Evolutionary conservation across 2,113 vertebrate species (phyloP).

Genomic region (Halcyon senegalensis): DNA sequence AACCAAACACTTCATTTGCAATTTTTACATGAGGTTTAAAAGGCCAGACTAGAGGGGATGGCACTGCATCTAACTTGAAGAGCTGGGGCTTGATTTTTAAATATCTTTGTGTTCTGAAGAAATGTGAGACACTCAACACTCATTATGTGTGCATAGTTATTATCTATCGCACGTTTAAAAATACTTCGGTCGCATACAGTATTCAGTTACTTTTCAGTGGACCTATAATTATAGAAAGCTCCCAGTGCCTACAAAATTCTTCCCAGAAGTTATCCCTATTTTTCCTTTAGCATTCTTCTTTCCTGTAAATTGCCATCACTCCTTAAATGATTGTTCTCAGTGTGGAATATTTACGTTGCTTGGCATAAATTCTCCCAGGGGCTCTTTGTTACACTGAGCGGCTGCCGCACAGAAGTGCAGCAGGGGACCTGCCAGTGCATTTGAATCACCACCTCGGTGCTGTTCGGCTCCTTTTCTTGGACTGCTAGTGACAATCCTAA

Average conservation of each 20-base stretch:
- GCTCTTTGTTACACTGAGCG: background rate
- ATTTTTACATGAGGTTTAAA: background rate
- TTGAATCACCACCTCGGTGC: background rate
- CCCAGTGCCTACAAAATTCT: background rate
- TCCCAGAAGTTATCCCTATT: background rate
- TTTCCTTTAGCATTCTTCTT: background rate
- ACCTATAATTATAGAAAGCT: background rate
- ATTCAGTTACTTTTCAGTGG: background rate
- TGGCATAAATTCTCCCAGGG: background rate
- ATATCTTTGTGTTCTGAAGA: background rate
- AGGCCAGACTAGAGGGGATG: background rate
- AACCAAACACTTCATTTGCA: background rate
- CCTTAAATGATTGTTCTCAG: background rate
- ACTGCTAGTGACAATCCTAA: background rate
- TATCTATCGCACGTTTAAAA: background rate
- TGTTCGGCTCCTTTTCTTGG: background rate
- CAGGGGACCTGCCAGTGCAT: background rate
- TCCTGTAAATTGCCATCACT: background rate
- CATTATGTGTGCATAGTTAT: background rate
- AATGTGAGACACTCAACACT: background rate
- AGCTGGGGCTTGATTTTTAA: background rate
- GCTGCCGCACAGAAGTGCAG: background rate
- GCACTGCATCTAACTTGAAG: background rate
- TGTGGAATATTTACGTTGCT: background rate
- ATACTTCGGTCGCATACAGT: background rate